Evolutionary conservation across 2,888 invertebrate species (phyloP).

Genomic region (Panopea generosa): DNA sequence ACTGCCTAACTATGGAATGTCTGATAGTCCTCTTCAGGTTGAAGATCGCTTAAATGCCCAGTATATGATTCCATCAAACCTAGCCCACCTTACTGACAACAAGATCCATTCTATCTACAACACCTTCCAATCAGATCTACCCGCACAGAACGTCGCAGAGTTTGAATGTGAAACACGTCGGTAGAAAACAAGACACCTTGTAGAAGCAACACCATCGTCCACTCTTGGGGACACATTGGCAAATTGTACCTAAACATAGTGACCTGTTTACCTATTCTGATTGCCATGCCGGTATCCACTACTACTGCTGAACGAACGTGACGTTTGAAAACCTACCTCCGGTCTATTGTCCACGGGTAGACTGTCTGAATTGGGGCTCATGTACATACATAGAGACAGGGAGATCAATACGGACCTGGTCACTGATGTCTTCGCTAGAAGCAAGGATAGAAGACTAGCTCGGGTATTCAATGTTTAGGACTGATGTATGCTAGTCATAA

Average conservation of each 20-base stretch:
- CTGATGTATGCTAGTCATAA: too few species aligned
- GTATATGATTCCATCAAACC: neutral
- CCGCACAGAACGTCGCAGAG: neutral
- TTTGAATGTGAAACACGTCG: neutral
- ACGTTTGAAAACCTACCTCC: constrained; percentile 24
- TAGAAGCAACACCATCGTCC: neutral
- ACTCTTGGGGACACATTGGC: neutral
- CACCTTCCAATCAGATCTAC: neutral
- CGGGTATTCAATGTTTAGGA: neutral
- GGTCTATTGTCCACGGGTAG: constrained; percentile 14
- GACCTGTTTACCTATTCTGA: constrained; percentile 2
- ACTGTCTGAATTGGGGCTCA: constrained; percentile 7
- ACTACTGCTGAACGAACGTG: constrained; percentile 16
- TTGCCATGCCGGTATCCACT: too few species aligned
- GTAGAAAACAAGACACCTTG: neutral
- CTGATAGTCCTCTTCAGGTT: neutral
- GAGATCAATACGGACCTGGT: constrained; percentile 30
- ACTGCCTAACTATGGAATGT: neutral
- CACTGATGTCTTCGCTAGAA: constrained; percentile 15
- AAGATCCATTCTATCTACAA: neutral
- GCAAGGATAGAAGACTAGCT: neutral
- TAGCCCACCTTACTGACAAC: neutral
- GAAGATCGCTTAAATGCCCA: neutral
- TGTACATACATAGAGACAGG: constrained; percentile 22
- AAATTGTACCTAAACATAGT: constrained; percentile 4